Conservation (phyloP, 2,113 vertebrate genomes). For the Platycercus adscitus region DNA sequence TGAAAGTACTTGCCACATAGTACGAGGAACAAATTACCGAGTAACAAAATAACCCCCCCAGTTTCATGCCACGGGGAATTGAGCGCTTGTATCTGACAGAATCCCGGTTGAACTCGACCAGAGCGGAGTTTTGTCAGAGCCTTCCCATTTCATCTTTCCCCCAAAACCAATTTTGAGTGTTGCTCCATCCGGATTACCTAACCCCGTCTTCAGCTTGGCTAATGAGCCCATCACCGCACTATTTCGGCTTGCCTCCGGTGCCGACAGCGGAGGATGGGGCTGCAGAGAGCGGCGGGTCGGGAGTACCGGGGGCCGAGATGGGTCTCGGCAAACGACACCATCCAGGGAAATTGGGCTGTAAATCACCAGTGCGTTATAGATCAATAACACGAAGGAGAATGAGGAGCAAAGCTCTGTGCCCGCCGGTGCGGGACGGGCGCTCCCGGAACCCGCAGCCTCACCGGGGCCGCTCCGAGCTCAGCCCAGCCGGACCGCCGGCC, state of each 20-base stretch:
- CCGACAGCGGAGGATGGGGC: neutral
- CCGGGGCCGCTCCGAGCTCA: neutral
- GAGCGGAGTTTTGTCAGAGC: constrained; percentile 5
- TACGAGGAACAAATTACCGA: neutral
- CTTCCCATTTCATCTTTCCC: neutral
- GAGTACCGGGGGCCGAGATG: neutral
- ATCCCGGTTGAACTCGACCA: neutral
- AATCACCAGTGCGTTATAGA: neutral
- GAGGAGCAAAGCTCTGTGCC: neutral
- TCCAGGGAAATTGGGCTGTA: neutral
- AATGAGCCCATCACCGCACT: neutral
- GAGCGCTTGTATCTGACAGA: neutral
- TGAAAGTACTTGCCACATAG: neutral
- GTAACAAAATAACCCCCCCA: neutral
- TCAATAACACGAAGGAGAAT: neutral
- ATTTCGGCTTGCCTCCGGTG: neutral
- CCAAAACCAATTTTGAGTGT: neutral
- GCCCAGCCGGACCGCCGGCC: neutral
- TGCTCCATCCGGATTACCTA: neutral
- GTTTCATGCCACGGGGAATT: neutral
- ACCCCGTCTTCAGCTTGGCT: neutral
- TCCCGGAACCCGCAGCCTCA: neutral
- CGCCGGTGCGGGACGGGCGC: neutral
- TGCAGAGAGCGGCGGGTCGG: neutral
- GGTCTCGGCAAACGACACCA: neutral